Evolutionary conservation across 2,797 vertebrate species (phyloP), one percentile per base, ranked within the genome.

Genomic region (Hybognathus amarus): DNA sequence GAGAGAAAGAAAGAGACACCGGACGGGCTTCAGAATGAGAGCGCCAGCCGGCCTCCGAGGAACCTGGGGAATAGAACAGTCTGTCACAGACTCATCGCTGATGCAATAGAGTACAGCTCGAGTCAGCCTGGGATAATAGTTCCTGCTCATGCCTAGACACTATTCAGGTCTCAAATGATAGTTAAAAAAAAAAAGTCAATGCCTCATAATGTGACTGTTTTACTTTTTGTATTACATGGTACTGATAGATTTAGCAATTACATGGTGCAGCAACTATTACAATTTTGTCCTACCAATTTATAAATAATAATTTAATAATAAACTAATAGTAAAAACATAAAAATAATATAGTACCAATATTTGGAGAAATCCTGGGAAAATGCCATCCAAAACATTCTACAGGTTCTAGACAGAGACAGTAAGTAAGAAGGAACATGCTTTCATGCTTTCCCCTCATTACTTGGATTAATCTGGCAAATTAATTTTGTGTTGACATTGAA

Each of bases 401-500:
- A 40, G 64, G 78, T 79, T 50, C 27, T 13, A 42, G 12, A 74
- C 9, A 40, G 30, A 79, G 64, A 70, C 68, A 63, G 40, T 24
- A 33, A 36, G 5, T 36, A 13, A 36, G 38, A 61, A 27, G 56
- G 61, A 52, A 52, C 27, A 52, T n/a, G 69, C 40, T 64, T 64
- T 73, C 20, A 52, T 47, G 75, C 80, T 78, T 69, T 20, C 56
- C 63, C 59, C 47, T 80, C 86, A 79, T 86, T 86, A 79, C 76
- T 79, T 33, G 66, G 71, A 85, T 83, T 88, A 83, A 85, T 85
- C 83, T 85, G 45, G 33, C 77, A 85, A 86, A 88, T 88, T 79
- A 80, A 86, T 83, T 86, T 80, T 73, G n/a, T 66, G 59, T 68
- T 59, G 24, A 71, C 74, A 75, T 75, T 64, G 67, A 84, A 76